These are phyloP conservation scores for Oxycera nigricornis DNA, from an alignment of 2,888 invertebrate species.

Conservation along the genomic window DNA sequence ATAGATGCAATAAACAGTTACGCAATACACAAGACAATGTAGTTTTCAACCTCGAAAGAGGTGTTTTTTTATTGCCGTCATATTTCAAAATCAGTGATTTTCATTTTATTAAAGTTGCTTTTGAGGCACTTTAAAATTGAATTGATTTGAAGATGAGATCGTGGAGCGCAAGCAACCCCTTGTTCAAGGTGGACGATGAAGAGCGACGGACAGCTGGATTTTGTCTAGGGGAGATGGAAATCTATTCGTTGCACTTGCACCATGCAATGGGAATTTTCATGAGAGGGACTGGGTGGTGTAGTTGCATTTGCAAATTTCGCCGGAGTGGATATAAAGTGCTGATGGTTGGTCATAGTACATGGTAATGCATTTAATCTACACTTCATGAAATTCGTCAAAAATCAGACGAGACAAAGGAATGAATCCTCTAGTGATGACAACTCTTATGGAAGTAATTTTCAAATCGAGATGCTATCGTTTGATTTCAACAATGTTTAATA, in stretches of 20 bases:
- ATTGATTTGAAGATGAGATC: neutral
- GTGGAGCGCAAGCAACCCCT: neutral
- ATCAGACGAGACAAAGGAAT: too few species aligned
- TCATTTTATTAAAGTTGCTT: conserved; percentile 40
- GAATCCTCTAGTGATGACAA: too few species aligned
- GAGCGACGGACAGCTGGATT: neutral
- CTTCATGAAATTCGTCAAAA: too few species aligned
- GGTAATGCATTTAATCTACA: too few species aligned
- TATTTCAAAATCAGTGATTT: conserved; percentile 43
- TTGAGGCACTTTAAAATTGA: conserved; percentile 1
- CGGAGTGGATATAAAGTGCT: too few species aligned
- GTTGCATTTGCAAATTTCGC: too few species aligned
- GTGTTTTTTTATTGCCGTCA: conserved; percentile 41
- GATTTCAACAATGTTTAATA: too few species aligned
- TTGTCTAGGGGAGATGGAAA: neutral
- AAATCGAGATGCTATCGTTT: too few species aligned
- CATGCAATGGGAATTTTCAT: neutral
- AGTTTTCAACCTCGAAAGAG: neutral
- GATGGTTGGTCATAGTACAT: too few species aligned
- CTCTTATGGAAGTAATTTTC: too few species aligned
- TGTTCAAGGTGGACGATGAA: neutral
- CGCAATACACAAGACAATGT: too few species aligned
- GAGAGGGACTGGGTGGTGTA: neutral
- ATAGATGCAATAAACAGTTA: too few species aligned
- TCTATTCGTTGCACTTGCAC: conserved; percentile 37